Evolutionary conservation across 2,888 invertebrate species (phyloP), one percentile per base, ranked within the genome.

Genomic region (Cordilura impudica): DNA sequence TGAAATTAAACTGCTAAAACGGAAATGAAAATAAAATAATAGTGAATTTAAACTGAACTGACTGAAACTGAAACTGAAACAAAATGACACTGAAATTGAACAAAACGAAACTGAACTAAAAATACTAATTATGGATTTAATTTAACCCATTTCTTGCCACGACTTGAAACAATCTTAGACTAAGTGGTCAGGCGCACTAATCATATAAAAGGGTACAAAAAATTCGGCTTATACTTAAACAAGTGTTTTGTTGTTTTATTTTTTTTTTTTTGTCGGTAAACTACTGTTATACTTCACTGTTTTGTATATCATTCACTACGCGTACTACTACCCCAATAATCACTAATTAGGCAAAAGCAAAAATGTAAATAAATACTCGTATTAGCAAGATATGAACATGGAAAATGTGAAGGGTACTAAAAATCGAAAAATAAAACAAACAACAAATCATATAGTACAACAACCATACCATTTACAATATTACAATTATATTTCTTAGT

Each of bases 311-410:
- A 12, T 35, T 6, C 12, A 10, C 1, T 12, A 12, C 2, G 35
- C n/a, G 61, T 61, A 70, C 56, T 70, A 71, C 79, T 79, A 71
- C 63, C 75, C 75, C 63, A 79, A 79, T 74, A 77, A 77, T 26
- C 81, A 71, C 66, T 74, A 81, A 77, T 81, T 71, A 81, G 74
- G 60, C 74, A 67, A 43, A 58, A 10, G 56, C 8, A 51, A 35
- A 54, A n/a, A 31, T 61, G 35, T n/a, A 26, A 23, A 18, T 35
- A 35, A 61, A 70, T 43, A 26, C 19, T 18, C 10, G 8, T 60
- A 2, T 47, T 16, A 6, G 8, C 18, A n/a, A 31, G 18, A 58
- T 35, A 31, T 58, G 19, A 58, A 35, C 56, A 35, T 56, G 29
- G 26, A 29, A 56, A 29, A 18, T 29, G 56, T 31, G 35, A 31